Evolutionary conservation across 2,888 invertebrate genomes (phyloP), one percentile per base, ranked within the genome.

Genomic region (Hydrotaea diabolus): DNA sequence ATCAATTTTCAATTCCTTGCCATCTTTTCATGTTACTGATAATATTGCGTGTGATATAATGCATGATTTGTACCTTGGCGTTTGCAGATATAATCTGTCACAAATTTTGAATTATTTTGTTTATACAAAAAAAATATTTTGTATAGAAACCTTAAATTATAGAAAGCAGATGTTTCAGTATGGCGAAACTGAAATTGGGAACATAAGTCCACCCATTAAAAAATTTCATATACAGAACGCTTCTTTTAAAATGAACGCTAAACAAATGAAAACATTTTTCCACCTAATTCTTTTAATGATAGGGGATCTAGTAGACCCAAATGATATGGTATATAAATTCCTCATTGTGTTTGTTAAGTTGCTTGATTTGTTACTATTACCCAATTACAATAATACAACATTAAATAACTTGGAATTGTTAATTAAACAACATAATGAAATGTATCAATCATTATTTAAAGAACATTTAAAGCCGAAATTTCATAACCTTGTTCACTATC

Each of bases 21-120:
- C 79, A 66, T 53, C 39, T 79, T 82, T 85, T 82, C 82, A 85
- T 82, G 85, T 85, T 21, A 79, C 80, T 71, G 69, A 78, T 69
- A 79, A 85, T 76, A 77, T 80, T 81, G 74, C 78, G 57, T 82
- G 77, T 66, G 85, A 85, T 80, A 73, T 85, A 77, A 85, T 85
- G 85, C 77, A 85, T 36, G 83, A 83, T 83, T n/a, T 83, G n/a
- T 83, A 72, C 43, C 62, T 74, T 71, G 85, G 81, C 0, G 78
- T 85, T 59, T 81, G 81, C 5, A 82, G 66, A 76, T 81, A 72
- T 53, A 76, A 78, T 72, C 49, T 78, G n/a, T 64, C 59, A n/a
- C n/a, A 77, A 77, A 71, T 71, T 59, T 59, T 77, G 59, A 77
- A 79, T 73, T 79, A 78, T 78, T 71, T 78, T 79, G 66, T 82